These are phyloP conservation scores for Hybos culiciformis DNA, from an alignment of 2,888 invertebrate species.

Conservation along the genomic window DNA sequence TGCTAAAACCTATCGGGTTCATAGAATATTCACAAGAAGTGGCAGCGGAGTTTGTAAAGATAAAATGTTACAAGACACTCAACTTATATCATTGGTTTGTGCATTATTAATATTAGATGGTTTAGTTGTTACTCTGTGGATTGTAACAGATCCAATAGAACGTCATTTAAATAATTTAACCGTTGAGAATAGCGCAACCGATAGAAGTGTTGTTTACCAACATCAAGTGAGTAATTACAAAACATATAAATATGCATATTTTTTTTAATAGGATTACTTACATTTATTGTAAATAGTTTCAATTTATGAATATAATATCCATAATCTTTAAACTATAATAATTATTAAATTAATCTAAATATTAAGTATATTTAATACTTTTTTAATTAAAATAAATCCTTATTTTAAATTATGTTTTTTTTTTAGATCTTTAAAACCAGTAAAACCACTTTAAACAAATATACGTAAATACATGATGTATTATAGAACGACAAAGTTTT, in stretches of 20 bases:
- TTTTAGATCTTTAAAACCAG: background rate
- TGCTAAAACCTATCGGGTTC: conserved; percentile 84
- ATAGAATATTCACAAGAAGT: conserved; percentile 77
- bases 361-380: background rate
- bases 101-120: conserved; percentile 71
- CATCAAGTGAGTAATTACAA: conserved; percentile 50
- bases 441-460: too few relatives aligned
- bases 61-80: conserved; percentile 80
- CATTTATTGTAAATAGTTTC: background rate
- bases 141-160: conserved; percentile 75
- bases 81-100: conserved; percentile 71
- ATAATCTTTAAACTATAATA: too few relatives aligned
- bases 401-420: background rate
- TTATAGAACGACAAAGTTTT: too few relatives aligned
- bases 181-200: conserved; percentile 58
- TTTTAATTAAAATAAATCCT: background rate
- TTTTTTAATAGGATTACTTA: background rate
- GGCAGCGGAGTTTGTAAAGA: conserved; percentile 76
- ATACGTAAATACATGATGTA: too few relatives aligned
- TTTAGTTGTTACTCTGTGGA: conserved; percentile 72
- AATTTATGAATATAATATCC: too few relatives aligned
- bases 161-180: conserved; percentile 70
- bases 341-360: too few relatives aligned
- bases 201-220: conserved; percentile 72
- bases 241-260: background rate